These are phyloP conservation scores for Paramormyrops kingsleyae DNA, from an alignment of 2,113 vertebrate genomes.

Conservation along the genomic window DNA sequence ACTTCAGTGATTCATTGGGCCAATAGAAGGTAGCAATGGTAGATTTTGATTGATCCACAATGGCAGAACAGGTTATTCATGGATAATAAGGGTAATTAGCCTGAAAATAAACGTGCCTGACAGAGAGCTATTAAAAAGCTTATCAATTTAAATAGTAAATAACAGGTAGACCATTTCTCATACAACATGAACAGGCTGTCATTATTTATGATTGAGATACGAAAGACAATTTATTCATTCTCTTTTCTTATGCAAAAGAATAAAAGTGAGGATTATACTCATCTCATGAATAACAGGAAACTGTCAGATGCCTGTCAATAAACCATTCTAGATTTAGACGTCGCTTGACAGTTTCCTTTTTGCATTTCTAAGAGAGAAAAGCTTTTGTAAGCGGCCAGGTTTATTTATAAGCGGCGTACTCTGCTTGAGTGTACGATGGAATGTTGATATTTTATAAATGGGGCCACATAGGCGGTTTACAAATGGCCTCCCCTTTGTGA, in stretches of 20 bases:
- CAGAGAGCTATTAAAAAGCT: constrained; percentile 18
- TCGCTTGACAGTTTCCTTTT: constrained; percentile 6
- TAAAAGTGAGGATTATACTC: not conserved
- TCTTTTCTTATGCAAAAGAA: not conserved
- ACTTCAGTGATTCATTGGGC: constrained; percentile 11
- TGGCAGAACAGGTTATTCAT: constrained; percentile 18
- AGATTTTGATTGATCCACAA: constrained; percentile 23
- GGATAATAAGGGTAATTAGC: constrained; percentile 25
- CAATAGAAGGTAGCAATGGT: not conserved
- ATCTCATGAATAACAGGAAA: not conserved
- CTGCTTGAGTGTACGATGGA: constrained; percentile 11
- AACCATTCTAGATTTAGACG: not conserved
- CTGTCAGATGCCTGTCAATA: not conserved
- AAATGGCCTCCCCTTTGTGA: constrained; percentile 19
- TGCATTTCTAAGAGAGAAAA: constrained; percentile 6
- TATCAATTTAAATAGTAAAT: constrained; percentile 6
- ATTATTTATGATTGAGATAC: constrained; percentile 6
- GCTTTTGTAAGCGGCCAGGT: constrained; percentile 8
- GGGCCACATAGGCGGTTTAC: constrained; percentile 11
- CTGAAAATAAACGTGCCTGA: constrained; percentile 18
- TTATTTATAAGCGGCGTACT: constrained; percentile 13
- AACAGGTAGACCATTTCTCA: not conserved
- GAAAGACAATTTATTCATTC: not conserved
- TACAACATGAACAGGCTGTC: not conserved
- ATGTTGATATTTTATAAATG: constrained; percentile 39